Base-by-base conservation (phyloP, 2,888 invertebrate genomes). In the Chalcis sispes region DNA sequence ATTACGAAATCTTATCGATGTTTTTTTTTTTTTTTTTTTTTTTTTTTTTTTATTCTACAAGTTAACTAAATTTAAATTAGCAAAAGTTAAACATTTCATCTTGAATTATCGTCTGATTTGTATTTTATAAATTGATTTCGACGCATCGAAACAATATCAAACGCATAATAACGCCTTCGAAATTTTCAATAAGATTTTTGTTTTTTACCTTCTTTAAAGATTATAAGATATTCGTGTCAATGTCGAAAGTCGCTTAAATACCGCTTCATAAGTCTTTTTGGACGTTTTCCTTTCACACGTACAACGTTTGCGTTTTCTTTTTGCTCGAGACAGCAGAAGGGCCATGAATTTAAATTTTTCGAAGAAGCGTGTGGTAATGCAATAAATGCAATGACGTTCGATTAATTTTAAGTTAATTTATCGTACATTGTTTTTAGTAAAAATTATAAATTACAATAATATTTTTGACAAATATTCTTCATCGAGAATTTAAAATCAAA, bases 101-200 rank as follows among this genome's bases (percentile, higher is more conserved):
- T 64, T 5, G 27, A 48, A 50, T 50, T 29, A 52, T 52, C 23
- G 23, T 23, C 23, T 27, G 29, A 52, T 29, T 18, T 25, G 8
- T 25, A 29, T 46, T 56, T 32, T 32, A 5, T 4, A 15, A 10
- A 20, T 25, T 72, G 64, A 72, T 56, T 64, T 25, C 54, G 23
- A 56, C 64, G 46, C 54, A 20, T 20, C 27, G 62, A 25, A 52
- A 15, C 20, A n/a, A n/a, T n/a, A n/a, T n/a, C n/a, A 23, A 23
- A 46, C 32, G 32, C 46, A 20, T 36, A 40, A 48, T 23, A n/a
- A 58, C 48, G 70, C 61, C 36, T 61, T 61, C 54, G 25, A 64
- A 72, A 72, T 72, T n/a, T 64, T 56, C 46, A 64, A 72, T 64
- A 46, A 27, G 50, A 7, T 61, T 25, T 15, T 59, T 29, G 50